These are phyloP conservation scores for Microctonus aethiopoides DNA, from an alignment of 2,888 invertebrate species.

Conservation along the genomic window DNA sequence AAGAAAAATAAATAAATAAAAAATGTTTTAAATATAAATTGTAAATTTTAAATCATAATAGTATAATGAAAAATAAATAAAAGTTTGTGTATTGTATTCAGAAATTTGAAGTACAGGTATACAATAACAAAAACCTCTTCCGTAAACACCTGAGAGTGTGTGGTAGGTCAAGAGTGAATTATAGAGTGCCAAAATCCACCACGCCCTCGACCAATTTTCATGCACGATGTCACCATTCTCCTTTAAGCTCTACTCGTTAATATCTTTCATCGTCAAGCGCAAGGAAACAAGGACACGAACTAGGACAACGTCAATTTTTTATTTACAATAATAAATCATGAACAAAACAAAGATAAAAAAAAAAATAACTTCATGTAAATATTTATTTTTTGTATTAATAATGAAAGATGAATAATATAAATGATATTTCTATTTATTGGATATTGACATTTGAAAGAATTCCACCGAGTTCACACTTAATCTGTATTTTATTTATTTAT, in stretches of 20 bases:
- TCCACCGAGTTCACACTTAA: no score
- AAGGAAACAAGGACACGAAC: not conserved
- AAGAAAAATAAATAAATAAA: not conserved
- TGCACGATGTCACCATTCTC: not conserved
- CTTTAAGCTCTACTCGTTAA: slow-evolving; percentile 1
- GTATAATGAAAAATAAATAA: not conserved
- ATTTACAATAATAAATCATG: not conserved
- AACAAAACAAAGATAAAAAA: not conserved
- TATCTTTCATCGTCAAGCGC: slow-evolving; percentile 23
- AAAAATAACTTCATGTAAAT: not conserved
- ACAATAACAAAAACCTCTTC: slow-evolving; percentile 11
- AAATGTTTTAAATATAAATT: not conserved
- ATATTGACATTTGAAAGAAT: no score
- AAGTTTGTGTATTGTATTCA: not conserved
- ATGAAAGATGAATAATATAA: not conserved
- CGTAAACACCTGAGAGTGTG: slow-evolving; percentile 33
- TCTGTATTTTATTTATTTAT: not conserved
- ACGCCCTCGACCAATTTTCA: slow-evolving; percentile 39
- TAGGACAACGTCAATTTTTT: not conserved
- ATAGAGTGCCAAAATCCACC: slow-evolving; percentile 41
- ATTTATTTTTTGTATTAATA: no score
- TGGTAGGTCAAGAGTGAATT: slow-evolving; percentile 37
- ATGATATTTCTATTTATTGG: no score
- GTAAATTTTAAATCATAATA: not conserved
- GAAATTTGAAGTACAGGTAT: not conserved